A percentile compares a stretch with the other conserved stretches of the same genome.
Evolutionary conservation across 2,113 vertebrate genomes (phyloP).

Genomic region (Stictonetta naevosa): DNA sequence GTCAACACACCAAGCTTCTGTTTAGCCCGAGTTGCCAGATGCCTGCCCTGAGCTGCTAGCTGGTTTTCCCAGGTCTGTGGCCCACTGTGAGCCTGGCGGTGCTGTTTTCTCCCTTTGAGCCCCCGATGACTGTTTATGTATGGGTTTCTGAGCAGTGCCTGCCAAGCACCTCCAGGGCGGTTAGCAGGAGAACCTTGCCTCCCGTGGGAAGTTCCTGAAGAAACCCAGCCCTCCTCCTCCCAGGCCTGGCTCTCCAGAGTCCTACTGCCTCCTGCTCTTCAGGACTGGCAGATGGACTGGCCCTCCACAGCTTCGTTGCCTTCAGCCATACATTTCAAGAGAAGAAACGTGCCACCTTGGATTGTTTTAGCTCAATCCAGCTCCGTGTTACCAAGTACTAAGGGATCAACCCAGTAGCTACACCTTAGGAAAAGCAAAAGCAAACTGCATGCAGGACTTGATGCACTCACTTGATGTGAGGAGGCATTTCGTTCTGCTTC

Average conservation of each 20-base stretch:
- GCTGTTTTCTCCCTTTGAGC: neutral
- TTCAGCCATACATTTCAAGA: neutral
- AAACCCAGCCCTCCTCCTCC: neutral
- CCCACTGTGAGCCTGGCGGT: neutral
- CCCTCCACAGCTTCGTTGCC: neutral
- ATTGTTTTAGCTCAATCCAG: neutral
- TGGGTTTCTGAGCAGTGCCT: neutral
- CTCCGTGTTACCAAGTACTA: neutral
- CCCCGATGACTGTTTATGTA: neutral
- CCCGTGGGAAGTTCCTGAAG: fast-evolving
- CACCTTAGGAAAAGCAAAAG: neutral
- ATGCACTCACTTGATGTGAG: neutral
- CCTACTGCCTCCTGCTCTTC: neutral
- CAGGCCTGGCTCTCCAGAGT: neutral
- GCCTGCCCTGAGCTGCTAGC: slow-evolving; percentile 1
- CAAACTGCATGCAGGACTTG: neutral
- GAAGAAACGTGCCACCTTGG: neutral
- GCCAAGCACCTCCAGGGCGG: neutral
- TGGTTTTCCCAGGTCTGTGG: slow-evolving; percentile 3
- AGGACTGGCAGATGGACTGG: neutral
- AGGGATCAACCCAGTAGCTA: neutral
- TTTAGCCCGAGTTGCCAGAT: slow-evolving; percentile 23
- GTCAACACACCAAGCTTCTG: neutral
- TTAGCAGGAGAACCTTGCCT: neutral
- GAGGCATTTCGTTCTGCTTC: neutral